Evolutionary conservation across 2,888 invertebrate species (phyloP), one percentile per base, ranked within the genome.

Genomic region (Caenorhabditis auriculariae): DNA sequence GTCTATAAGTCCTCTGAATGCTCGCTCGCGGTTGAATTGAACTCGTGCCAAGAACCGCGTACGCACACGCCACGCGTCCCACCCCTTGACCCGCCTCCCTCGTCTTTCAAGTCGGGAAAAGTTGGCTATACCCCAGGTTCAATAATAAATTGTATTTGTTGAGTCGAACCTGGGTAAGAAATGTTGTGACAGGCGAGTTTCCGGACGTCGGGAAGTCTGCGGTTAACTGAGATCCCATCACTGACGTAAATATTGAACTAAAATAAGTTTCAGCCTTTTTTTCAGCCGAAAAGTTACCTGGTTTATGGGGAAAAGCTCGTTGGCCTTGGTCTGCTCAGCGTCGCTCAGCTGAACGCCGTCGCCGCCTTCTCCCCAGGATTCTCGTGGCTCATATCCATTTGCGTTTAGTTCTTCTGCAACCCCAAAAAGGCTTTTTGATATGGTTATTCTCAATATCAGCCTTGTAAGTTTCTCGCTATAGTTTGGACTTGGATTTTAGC

Each of bases 231-330:
- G 4, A 82, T 77, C 88, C 91, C 90, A 84, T 98, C 95, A 83
- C 93, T 94, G 74, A 95, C 96, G 83, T 95, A 85, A 74, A 98
- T 86, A 85, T 98, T 98, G 85, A 98, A 98, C 86, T 98, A 59
- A 27, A 67, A 50, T 12, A 21, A 26, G 12, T 7, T 15, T 12
- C 24, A 23, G n/a, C n/a, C n/a, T n/a, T 3, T 27, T 28, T n/a
- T 46, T 23, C 46, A 5, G 19, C 39, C 27, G 21, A 26, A 35
- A 19, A 43, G 41, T 0, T 32, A 74, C 74, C 63, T 74, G 96
- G 85, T 98, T 98, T 81, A 95, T 88, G 83, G 93, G 92, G 84
- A 98, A 98, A 83, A 91, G 90, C 79, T 94, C 93, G 84, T 93
- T 89, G 87, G 93, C 91, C 54, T 90, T 29, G 57, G 89, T 88